These are phyloP conservation scores for Parotocinclus haroldoi DNA, from an alignment of 2,797 vertebrate genomes.

Conservation along the genomic window DNA sequence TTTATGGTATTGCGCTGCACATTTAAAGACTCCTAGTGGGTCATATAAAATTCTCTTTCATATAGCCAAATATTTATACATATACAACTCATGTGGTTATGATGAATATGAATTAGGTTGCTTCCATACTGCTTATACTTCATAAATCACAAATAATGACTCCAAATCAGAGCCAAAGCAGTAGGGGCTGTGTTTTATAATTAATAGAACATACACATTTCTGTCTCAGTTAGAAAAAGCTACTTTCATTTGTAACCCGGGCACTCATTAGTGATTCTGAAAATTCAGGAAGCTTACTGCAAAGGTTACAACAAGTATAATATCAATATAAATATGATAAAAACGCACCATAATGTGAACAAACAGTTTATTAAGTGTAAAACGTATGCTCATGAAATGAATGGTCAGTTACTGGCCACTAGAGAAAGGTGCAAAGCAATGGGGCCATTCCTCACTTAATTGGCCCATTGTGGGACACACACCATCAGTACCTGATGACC, in stretches of 20 bases:
- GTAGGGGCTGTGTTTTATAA: too few species aligned
- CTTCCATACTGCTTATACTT: neutral
- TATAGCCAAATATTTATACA: neutral
- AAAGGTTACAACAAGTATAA: too few species aligned
- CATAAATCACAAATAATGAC: too few species aligned
- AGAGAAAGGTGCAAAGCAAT: constrained; percentile 2
- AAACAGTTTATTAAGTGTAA: neutral
- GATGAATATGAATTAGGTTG: neutral
- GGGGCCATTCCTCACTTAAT: constrained; percentile 31
- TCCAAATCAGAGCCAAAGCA: too few species aligned
- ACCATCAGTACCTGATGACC: constrained; percentile 40
- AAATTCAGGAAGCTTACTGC: too few species aligned
- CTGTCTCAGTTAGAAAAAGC: too few species aligned
- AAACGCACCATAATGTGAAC: neutral
- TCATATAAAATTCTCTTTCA: neutral
- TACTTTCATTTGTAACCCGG: too few species aligned
- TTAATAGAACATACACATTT: too few species aligned
- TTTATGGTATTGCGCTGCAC: constrained; percentile 23
- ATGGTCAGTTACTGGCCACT: constrained; percentile 11
- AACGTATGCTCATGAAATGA: neutral
- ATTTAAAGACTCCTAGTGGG: constrained; percentile 5
- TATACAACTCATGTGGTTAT: neutral
- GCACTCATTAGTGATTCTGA: too few species aligned
- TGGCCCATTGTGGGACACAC: constrained; percentile 25
- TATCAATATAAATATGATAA: neutral